Conservation (phyloP, 2,888 invertebrate genomes). For the Clanis bilineata region DNA sequence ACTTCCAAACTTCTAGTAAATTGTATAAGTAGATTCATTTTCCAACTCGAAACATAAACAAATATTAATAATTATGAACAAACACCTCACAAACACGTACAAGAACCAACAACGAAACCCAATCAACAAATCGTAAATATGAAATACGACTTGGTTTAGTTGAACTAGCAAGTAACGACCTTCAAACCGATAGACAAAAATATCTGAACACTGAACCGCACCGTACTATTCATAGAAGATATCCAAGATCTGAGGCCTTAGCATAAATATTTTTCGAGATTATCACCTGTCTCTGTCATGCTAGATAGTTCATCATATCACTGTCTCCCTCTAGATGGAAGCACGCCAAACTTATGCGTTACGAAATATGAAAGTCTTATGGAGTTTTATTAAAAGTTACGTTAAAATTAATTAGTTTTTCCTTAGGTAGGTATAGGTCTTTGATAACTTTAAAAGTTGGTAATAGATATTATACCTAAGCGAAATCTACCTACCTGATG, state of each 20-base stretch:
- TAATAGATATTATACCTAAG: too few species aligned
- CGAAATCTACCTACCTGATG: too few species aligned
- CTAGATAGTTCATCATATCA: conserved; percentile 55
- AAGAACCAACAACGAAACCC: neutral
- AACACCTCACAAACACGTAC: neutral
- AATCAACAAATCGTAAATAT: conserved; percentile 5
- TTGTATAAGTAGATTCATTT: too few species aligned
- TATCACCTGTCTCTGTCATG: conserved; percentile 71
- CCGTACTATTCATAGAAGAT: conserved; percentile 68
- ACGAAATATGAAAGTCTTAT: conserved; percentile 76
- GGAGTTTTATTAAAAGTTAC: conserved; percentile 39
- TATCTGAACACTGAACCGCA: conserved; percentile 57
- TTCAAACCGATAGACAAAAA: conserved; percentile 65
- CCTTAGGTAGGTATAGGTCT: neutral
- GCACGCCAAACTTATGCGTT: conserved; percentile 64
- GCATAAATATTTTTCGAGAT: conserved; percentile 80
- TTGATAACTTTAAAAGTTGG: too few species aligned
- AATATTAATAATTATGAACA: too few species aligned
- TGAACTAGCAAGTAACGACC: conserved; percentile 48
- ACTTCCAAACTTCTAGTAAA: too few species aligned
- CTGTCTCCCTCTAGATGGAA: conserved; percentile 66
- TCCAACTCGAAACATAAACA: too few species aligned
- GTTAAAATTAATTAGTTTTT: neutral
- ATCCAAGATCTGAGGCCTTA: conserved; percentile 75
- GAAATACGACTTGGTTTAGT: neutral